Conservation (phyloP, 2,888 invertebrate genomes). For the Neoitamus cyanurus region DNA sequence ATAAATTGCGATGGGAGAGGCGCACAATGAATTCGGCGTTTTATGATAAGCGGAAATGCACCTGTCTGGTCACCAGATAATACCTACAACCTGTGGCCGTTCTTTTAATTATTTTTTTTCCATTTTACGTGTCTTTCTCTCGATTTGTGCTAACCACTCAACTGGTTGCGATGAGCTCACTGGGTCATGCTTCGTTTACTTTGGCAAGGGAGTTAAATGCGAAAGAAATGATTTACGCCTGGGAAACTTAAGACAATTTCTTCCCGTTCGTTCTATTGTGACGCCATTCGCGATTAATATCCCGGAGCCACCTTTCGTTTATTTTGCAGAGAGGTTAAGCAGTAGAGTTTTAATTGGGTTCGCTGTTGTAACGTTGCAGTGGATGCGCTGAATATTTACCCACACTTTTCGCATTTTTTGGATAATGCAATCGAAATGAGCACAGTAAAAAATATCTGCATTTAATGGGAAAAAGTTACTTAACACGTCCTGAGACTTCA, state of each 20-base stretch:
- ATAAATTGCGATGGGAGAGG: background rate
- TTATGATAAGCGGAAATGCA: constrained; percentile 41
- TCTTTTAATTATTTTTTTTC: background rate
- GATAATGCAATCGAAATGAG: background rate
- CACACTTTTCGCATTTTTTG: background rate
- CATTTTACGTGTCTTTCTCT: background rate
- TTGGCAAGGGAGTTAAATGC: constrained; percentile 30
- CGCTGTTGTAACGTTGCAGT: background rate
- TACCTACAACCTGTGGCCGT: background rate
- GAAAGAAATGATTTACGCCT: constrained; percentile 42
- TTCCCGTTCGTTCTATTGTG: constrained; percentile 5
- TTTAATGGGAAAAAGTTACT: background rate
- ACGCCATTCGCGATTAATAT: background rate
- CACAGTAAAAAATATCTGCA: too few relatives aligned
- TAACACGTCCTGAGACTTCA: background rate
- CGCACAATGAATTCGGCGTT: background rate
- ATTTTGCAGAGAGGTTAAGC: background rate
- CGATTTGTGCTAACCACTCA: background rate
- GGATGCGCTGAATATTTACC: background rate
- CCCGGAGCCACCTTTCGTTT: background rate
- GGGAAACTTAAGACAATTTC: constrained; percentile 24
- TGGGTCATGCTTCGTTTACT: constrained; percentile 40
- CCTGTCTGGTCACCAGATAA: background rate
- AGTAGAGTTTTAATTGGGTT: background rate
- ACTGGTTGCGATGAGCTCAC: background rate